Percentiles rank a stretch among this genome's conserved stretches.
These are phyloP conservation scores for Helogale parvula DNA, from an alignment of 2,113 vertebrate species.

Conservation along the genomic window DNA sequence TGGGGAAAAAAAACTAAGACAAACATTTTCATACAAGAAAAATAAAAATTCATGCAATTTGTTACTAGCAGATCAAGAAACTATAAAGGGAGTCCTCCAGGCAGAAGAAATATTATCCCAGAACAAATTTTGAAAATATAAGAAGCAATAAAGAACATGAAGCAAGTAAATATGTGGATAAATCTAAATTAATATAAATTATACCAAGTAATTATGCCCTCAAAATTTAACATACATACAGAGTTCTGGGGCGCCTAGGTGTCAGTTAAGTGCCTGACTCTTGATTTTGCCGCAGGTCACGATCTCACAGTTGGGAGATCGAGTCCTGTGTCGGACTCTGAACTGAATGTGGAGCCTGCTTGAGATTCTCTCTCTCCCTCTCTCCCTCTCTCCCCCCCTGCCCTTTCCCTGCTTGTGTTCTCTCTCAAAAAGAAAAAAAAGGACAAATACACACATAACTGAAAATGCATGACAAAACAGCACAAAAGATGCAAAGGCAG, in stretches of 20 bases:
- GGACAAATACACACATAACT: background rate
- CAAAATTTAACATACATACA: background rate
- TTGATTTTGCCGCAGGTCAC: no score
- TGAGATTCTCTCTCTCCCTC: no score
- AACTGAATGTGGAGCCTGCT: no score
- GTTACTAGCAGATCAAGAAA: background rate
- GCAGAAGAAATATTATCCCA: background rate
- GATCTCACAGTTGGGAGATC: no score
- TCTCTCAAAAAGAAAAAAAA: no score
- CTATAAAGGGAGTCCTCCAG: background rate
- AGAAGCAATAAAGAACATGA: background rate
- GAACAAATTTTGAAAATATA: background rate
- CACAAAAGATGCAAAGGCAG: background rate
- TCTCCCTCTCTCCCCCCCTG: no score
- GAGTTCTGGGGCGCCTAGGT: background rate
- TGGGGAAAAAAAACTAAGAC: background rate
- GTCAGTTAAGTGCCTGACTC: no score
- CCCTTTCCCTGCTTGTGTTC: no score
- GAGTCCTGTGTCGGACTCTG: no score
- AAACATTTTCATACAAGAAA: slow-evolving; percentile 9
- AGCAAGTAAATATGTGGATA: background rate
- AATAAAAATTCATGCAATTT: background rate
- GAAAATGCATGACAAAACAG: background rate
- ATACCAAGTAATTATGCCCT: background rate
- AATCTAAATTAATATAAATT: background rate